A percentile compares a stretch with the other conserved stretches of the same genome.
phyloP scores from a whole-genome alignment of 2,113 vertebrate species.

The Noctilio leporinus region DNA sequence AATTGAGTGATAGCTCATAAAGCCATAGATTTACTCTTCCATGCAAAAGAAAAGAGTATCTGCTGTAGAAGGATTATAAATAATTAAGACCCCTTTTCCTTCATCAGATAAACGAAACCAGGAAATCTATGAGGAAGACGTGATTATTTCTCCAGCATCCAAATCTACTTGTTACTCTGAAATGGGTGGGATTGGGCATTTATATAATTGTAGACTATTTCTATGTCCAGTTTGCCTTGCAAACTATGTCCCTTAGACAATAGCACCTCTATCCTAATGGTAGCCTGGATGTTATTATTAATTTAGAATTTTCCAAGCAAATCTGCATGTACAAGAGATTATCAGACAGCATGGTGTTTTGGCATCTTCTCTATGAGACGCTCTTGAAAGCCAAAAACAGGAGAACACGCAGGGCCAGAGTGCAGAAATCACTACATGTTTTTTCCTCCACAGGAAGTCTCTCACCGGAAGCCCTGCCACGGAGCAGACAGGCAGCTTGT shows the following conservation, averaged over 20 bases:
- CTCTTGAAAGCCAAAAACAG: background rate
- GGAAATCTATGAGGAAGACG: background rate
- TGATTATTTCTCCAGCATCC: background rate
- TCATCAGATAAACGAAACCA: background rate
- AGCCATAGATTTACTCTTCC: background rate
- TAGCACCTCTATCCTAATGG: background rate
- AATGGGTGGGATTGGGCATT: background rate
- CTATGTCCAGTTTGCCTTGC: background rate
- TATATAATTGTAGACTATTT: background rate
- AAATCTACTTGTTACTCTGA: background rate
- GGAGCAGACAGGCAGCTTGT: background rate
- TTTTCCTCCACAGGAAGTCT: slow-evolving; percentile 6
- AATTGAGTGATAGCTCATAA: background rate
- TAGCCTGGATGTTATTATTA: background rate
- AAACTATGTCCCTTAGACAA: background rate
- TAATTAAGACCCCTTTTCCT: background rate
- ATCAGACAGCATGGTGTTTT: background rate
- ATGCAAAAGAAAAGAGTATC: background rate
- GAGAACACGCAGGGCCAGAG: background rate
- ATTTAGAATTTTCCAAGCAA: slow-evolving; percentile 26
- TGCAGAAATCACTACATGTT: background rate
- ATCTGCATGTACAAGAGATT: background rate
- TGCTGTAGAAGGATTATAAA: background rate
- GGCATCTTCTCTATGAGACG: background rate
- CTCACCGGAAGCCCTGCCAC: background rate